Conservation (phyloP, 2,888 invertebrate species). For the Tethea ocularis region DNA sequence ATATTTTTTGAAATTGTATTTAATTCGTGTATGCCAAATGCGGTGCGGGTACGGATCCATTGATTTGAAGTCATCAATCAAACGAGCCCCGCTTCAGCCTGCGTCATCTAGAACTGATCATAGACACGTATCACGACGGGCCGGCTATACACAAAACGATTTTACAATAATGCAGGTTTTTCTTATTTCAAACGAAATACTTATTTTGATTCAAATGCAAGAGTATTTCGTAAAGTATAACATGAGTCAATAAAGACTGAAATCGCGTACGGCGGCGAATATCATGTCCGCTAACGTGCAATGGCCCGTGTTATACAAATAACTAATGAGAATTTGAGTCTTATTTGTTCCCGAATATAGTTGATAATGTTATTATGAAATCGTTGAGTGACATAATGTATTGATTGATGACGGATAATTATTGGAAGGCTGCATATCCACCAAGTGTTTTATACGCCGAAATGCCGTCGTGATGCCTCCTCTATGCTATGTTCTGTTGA, state of each 20-base stretch:
- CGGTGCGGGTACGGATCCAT: slow-evolving; percentile 65
- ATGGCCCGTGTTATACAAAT: no score
- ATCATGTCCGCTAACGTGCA: no score
- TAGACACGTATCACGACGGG: slow-evolving; percentile 74
- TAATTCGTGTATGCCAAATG: slow-evolving; percentile 2
- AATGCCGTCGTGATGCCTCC: slow-evolving; percentile 80
- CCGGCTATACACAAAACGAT: slow-evolving; percentile 52
- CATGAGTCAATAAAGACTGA: no score
- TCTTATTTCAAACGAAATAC: background rate
- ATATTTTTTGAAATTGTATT: slow-evolving; percentile 4
- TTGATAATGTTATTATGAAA: slow-evolving; percentile 48
- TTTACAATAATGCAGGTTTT: slow-evolving; percentile 42
- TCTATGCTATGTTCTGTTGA: slow-evolving; percentile 81
- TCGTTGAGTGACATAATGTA: slow-evolving; percentile 41
- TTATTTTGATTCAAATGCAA: no score
- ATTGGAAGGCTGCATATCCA: slow-evolving; percentile 62
- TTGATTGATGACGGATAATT: slow-evolving; percentile 83
- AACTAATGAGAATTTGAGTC: background rate
- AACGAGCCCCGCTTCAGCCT: slow-evolving; percentile 65
- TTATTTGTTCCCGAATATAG: background rate
- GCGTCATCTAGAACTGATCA: slow-evolving; percentile 80
- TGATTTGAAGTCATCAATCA: slow-evolving; percentile 84
- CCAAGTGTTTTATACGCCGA: slow-evolving; percentile 40
- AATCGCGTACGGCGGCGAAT: no score
- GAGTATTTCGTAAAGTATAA: no score